Evolutionary conservation across 2,888 invertebrate genomes (phyloP), one percentile per base, ranked within the genome.

Genomic region (Nomada ferruginata): DNA sequence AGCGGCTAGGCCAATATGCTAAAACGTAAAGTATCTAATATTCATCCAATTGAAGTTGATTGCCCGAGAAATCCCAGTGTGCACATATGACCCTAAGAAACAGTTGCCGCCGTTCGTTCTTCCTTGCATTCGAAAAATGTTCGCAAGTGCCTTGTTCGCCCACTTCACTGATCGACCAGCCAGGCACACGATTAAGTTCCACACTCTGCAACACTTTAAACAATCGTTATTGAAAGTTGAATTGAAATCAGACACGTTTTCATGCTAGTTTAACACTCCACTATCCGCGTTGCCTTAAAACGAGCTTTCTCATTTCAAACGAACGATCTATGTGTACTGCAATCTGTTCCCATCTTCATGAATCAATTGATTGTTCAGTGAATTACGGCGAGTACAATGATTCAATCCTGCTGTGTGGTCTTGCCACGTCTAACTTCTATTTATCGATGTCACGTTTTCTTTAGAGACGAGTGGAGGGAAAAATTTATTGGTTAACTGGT

Each of bases 81-180:
- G 29, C 4, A 13, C 5, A 20, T 42, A 9, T 60, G 63, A 59
- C n/a, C 52, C 29, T 7, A 52, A 26, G 44, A 50, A 77, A 77
- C 36, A 18, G 18, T 63, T 20, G 20, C 5, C 13, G 23, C 18
- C 44, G 7, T 13, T 44, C 69, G 55, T 65, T 53, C 60, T 71
- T 72, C 65, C 65, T 71, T 42, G 55, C 29, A 60, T 59, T 59
- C 52, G 79, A 79, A 71, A 79, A 79, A 29, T 53, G 53, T 29
- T 78, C 79, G 47, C 68, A 78, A 69, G 63, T 18, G n/a, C 26
- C 61, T 79, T 18, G 36, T 15, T 53, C 55, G 53, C n/a, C 42
- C 29, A 55, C 53, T 71, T 42, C 26, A 15, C 26, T 61, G 60
- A 79, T 71, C 57, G 20, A 13, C 20, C 50, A 9, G 42, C 13